Conservation (phyloP, 1,140 invertebrate genomes). For the Catajapyx aquilonaris region DNA sequence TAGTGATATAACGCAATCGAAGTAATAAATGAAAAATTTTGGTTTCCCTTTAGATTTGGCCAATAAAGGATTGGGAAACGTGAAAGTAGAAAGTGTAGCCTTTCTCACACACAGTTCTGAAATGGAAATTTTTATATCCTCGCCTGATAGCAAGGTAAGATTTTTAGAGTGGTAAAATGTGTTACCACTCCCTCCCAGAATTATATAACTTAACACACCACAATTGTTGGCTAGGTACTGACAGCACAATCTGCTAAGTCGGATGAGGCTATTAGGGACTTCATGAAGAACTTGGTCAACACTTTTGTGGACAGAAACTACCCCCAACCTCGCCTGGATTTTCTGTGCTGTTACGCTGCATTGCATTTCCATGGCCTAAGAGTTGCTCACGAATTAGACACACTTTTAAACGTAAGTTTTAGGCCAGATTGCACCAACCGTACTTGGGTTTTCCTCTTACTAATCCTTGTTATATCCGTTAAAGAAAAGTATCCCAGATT, state of each 20-base stretch:
- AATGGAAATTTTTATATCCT: conserved; percentile 20
- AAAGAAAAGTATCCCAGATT: too few species aligned
- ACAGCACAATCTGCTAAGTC: too few species aligned
- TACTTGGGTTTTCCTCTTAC: too few species aligned
- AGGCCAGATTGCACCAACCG: too few species aligned
- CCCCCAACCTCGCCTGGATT: conserved; percentile 17
- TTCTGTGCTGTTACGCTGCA: conserved; percentile 19
- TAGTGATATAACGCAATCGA: too few species aligned
- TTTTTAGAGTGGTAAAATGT: conserved; percentile 7
- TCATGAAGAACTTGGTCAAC: conserved; percentile 16
- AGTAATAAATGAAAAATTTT: too few species aligned
- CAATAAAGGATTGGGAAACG: conserved; percentile 14
- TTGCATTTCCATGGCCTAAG: conserved; percentile 14
- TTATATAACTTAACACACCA: too few species aligned
- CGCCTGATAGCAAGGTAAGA: conserved; percentile 19
- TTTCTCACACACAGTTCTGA: conserved; percentile 22
- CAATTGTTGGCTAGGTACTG: too few species aligned
- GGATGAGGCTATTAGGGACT: conserved; percentile 17
- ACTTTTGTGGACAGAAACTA: conserved; percentile 13
- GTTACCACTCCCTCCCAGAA: conserved; percentile 14
- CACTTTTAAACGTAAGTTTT: conserved; percentile 14
- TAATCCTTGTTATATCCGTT: too few species aligned
- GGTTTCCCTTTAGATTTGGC: too few species aligned
- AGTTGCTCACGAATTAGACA: conserved; percentile 17
- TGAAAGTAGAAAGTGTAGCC: conserved; percentile 20